phyloP scores from a whole-genome alignment of 2,113 vertebrate species.

The Typhlomys cinereus region DNA sequence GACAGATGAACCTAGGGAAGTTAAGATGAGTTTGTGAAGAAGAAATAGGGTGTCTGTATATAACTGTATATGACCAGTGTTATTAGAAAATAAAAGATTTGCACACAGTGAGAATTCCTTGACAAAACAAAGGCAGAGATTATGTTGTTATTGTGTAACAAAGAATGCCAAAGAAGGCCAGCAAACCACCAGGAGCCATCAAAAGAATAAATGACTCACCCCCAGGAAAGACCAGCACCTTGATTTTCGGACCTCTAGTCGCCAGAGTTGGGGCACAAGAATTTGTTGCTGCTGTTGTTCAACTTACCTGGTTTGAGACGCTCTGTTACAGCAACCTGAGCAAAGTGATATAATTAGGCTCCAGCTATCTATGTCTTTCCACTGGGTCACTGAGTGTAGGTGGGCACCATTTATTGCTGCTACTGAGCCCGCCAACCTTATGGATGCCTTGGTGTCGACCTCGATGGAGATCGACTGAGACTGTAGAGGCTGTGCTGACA shows the following conservation, averaged over 20 bases:
- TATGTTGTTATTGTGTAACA: neutral
- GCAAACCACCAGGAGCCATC: neutral
- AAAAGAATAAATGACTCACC: neutral
- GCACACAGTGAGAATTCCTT: neutral
- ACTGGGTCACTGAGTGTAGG: neutral
- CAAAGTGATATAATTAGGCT: neutral
- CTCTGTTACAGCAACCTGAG: neutral
- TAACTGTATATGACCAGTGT: neutral
- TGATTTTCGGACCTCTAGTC: neutral
- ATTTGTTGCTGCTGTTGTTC: neutral
- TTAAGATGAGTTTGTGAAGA: neutral
- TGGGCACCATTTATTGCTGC: neutral
- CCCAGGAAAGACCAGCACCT: neutral
- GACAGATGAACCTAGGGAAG: neutral
- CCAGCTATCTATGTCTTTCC: neutral
- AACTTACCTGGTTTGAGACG: neutral
- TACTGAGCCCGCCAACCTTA: neutral
- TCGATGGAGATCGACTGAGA: neutral
- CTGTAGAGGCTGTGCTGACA: too few relatives aligned
- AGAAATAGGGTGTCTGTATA: neutral
- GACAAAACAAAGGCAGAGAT: neutral
- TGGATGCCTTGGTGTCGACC: neutral
- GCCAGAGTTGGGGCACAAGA: neutral
- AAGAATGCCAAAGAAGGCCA: neutral
- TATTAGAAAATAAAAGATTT: neutral